Base-by-base conservation (phyloP, 2,888 invertebrate genomes). In the Mylabris sibirica region DNA sequence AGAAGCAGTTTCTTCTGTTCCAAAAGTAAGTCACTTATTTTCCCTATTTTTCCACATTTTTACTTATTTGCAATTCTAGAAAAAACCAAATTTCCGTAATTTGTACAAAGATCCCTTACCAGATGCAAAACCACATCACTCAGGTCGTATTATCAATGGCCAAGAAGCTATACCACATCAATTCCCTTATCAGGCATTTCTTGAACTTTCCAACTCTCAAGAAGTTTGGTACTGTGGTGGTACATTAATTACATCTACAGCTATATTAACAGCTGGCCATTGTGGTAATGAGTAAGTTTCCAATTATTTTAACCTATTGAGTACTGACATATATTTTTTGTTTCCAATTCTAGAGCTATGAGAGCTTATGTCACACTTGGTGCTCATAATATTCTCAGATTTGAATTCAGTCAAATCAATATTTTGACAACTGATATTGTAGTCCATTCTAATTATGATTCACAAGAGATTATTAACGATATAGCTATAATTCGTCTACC, bases 401-500 rank as follows among this genome's bases (percentile, higher is more conserved):
- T 11, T n/a, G 71, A 73, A 65, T 14, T 38, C 0, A 63, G 44
- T 2, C 69, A 73, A 59, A 4, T 61, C 22, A 59, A 12, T 8
- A 3, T 69, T 14, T 34, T 20, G 34, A 30, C 63, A 9, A 57
- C 38, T 12, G 62, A 62, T 11, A 68, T 69, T 12, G 63, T 53
- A 2, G 9, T 67, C 3, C 65, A 73, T 65, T 57, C 64, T 14
- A 20, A 57, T 34, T 73, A 64, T 60, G 34, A 67, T 34, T 35
- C n/a, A 8, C 24, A 59, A 14, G 2, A 17, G 8, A 57, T 65
- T 22, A 38, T 60, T 35, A 65, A 70, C 35, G 72, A 72, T 61
- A 66, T 72, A n/a, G 72, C 66, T 17, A 24, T 72, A 24, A 65
- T 72, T 44, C 26, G 64, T 12, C 60, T 72, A 11, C 57, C 68